These are phyloP conservation scores for Plecotus auritus DNA, from an alignment of 2,113 vertebrate species.

Conservation along the genomic window DNA sequence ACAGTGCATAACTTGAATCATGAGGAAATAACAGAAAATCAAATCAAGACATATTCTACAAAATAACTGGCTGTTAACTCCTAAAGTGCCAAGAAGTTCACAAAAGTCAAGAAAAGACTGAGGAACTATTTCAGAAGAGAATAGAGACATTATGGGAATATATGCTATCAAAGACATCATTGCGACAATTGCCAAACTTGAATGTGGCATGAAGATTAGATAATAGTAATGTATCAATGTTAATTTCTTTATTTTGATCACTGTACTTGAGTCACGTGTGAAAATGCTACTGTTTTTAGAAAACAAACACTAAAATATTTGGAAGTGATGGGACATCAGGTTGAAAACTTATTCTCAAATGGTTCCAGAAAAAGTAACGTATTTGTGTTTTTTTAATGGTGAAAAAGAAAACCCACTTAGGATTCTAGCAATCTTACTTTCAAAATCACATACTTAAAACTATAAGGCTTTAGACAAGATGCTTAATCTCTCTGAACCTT, in stretches of 20 bases:
- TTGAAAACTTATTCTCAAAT: not conserved
- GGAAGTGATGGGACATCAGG: not conserved
- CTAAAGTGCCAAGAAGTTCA: not conserved
- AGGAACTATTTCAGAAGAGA: not conserved
- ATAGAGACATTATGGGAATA: not conserved
- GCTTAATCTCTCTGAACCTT: not conserved
- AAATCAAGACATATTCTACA: not conserved
- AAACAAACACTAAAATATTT: slow-evolving; percentile 17
- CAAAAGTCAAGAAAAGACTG: not conserved
- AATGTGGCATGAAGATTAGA: not conserved
- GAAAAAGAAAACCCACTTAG: not conserved
- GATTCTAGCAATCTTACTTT: not conserved
- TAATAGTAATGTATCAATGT: not conserved
- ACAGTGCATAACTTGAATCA: not conserved
- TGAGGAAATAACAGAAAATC: not conserved
- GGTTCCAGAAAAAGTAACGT: not conserved
- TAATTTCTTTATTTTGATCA: not conserved
- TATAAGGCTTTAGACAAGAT: not conserved
- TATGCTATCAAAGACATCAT: not conserved
- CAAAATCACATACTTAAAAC: not conserved
- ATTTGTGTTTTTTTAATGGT: not conserved
- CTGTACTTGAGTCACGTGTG: not conserved
- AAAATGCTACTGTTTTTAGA: not conserved
- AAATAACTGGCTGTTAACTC: not conserved
- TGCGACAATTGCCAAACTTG: not conserved